Evolutionary conservation across 2,797 vertebrate species (phyloP).

Genomic region (Typhlichthys subterraneus): DNA sequence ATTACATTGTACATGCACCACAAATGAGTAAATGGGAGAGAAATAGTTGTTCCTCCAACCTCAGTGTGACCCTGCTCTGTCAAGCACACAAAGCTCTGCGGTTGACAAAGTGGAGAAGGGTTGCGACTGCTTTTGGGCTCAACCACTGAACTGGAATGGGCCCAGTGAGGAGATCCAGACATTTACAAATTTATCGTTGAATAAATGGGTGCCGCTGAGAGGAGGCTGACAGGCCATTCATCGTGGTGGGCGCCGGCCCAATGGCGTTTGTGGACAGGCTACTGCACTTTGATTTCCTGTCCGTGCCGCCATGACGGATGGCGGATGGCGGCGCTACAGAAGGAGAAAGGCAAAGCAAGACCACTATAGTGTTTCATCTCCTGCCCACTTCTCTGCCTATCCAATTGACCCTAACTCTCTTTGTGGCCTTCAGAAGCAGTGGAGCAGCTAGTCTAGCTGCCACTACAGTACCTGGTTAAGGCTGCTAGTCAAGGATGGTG

Average conservation of each 20-base stretch:
- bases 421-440: constrained; percentile 9
- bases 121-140: constrained; percentile 38
- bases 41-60: constrained; percentile 14
- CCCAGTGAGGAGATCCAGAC: constrained; percentile 65
- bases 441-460: not conserved
- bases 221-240: constrained; percentile 74
- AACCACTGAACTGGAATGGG: constrained; percentile 52
- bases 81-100: constrained; percentile 24
- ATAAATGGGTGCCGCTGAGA: constrained; percentile 74
- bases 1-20: constrained; percentile 7
- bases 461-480: no score
- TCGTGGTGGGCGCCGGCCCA: constrained; percentile 62
- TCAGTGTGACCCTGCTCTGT: not conserved
- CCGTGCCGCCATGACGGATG: constrained; percentile 72
- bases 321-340: constrained; percentile 57
- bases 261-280: constrained; percentile 62
- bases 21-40: constrained; percentile 25
- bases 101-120: constrained; percentile 45
- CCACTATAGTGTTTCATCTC: constrained; percentile 50
- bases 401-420: constrained; percentile 35
- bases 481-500: not conserved
- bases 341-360: constrained; percentile 46
- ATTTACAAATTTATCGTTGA: constrained; percentile 79
- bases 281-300: constrained; percentile 82
- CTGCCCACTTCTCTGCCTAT: constrained; percentile 26